phyloP scores from a whole-genome alignment of 1,140 invertebrate species.

The Drosophila jambulina region DNA sequence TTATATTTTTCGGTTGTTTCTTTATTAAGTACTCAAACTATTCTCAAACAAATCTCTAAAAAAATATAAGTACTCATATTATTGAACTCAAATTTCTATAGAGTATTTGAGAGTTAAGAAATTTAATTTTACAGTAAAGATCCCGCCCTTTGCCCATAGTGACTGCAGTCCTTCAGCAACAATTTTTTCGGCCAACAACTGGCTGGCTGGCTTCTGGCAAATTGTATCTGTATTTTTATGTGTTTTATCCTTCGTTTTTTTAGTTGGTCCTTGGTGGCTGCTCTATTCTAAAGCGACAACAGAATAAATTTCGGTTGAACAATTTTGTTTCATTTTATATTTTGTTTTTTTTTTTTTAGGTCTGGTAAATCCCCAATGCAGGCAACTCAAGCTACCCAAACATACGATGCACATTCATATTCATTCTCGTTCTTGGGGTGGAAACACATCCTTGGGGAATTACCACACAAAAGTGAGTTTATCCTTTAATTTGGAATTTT shows the following conservation, averaged over 20 bases:
- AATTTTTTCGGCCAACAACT: constrained; percentile 28
- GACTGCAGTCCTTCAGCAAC: constrained; percentile 38
- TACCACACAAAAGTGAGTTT: constrained; percentile 32
- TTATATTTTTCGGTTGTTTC: too few relatives aligned
- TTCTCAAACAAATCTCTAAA: too few relatives aligned
- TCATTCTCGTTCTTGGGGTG: constrained; percentile 50
- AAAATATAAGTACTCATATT: too few relatives aligned
- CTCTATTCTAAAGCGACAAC: constrained; percentile 61
- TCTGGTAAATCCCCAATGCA: constrained; percentile 54
- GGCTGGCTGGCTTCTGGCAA: constrained; percentile 24
- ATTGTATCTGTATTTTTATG: constrained; percentile 58
- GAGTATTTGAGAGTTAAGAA: not conserved
- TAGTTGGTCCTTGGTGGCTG: constrained; percentile 54
- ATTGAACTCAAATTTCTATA: not conserved
- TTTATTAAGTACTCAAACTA: too few relatives aligned
- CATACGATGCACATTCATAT: constrained; percentile 56
- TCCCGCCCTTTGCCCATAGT: constrained; percentile 22
- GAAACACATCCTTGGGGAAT: constrained; percentile 52
- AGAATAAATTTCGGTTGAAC: constrained; percentile 60
- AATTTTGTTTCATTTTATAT: constrained; percentile 41
- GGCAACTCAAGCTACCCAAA: constrained; percentile 54
- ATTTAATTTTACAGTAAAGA: not conserved
- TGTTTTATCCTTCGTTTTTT: constrained; percentile 43
- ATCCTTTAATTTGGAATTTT: constrained; percentile 39
- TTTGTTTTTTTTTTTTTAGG: constrained; percentile 13